Conservation (phyloP, 2,888 invertebrate genomes). For the Habroteleia sp. region DNA sequence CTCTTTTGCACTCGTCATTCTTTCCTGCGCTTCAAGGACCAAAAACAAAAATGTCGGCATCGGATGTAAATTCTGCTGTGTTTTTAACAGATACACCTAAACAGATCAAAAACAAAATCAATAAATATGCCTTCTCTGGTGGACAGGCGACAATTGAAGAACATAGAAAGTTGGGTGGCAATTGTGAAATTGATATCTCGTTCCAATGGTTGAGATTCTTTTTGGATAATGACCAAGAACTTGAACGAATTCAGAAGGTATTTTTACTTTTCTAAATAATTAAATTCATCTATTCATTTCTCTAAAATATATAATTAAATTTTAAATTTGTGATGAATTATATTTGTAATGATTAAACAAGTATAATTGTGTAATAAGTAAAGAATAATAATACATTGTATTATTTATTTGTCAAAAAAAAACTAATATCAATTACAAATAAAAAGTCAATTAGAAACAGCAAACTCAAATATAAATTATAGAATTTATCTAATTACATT, state of each 20-base stretch:
- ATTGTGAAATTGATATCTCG: conserved; percentile 97
- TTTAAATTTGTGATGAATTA: not conserved
- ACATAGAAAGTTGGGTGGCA: conserved; percentile 94
- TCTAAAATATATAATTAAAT: too few relatives aligned
- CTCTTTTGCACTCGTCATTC: conserved; percentile 92
- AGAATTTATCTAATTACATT: too few relatives aligned
- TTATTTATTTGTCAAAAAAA: too few relatives aligned
- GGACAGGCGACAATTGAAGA: conserved; percentile 96
- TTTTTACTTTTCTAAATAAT: not conserved
- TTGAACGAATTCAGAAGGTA: conserved; percentile 88
- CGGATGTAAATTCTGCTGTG: conserved; percentile 95
- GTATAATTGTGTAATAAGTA: too few relatives aligned
- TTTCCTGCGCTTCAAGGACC: conserved; percentile 98
- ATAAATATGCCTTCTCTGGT: conserved; percentile 99
- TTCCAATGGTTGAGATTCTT: conserved; percentile 97
- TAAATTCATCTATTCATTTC: conserved; percentile 1
- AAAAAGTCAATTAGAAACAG: too few relatives aligned
- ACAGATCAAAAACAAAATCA: conserved; percentile 97
- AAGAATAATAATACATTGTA: too few relatives aligned
- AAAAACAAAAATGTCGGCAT: conserved; percentile 99
- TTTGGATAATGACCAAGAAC: conserved; percentile 93
- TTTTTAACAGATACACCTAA: conserved; percentile 97
- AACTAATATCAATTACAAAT: too few relatives aligned
- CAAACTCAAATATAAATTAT: too few relatives aligned
- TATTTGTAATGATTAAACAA: too few relatives aligned